Percentiles rank a stretch among this genome's conserved stretches.
Conservation (phyloP, 1,140 invertebrate genomes). For the Brachionus sp. region DNA sequence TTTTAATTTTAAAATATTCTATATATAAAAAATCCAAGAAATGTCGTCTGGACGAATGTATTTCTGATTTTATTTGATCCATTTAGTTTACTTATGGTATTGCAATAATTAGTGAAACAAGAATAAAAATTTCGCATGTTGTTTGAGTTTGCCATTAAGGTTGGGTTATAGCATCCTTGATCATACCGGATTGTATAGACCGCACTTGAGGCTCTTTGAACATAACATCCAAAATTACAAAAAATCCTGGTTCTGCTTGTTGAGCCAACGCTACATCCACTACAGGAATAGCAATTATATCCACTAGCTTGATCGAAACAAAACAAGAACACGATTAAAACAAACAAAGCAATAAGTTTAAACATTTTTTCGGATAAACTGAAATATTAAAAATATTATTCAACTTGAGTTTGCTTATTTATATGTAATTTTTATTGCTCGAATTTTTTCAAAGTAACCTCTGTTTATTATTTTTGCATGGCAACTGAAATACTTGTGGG, state of each 20-base stretch:
- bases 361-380: not conserved
- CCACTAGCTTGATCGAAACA: not conserved
- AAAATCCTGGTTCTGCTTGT: not conserved
- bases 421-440: not conserved
- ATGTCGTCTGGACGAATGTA: not conserved
- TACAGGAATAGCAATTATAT: not conserved
- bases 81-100: not conserved
- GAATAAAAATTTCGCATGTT: not conserved
- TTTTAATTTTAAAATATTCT: not conserved
- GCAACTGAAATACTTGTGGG: no score
- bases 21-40: not conserved
- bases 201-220: not conserved
- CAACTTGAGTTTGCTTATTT: not conserved
- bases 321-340: not conserved
- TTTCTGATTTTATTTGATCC: not conserved
- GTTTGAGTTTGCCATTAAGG: not conserved
- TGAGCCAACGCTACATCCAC: not conserved
- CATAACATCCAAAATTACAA: conserved; percentile 11
- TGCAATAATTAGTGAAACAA: not conserved
- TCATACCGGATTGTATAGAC: not conserved
- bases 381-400: not conserved
- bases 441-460: no score
- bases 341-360: not conserved
- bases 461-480: no score
- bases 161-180: not conserved